Percentiles rank a stretch among this genome's conserved stretches.
phyloP scores from a whole-genome alignment of 2,113 vertebrate genomes.

The Mungos mungo region DNA sequence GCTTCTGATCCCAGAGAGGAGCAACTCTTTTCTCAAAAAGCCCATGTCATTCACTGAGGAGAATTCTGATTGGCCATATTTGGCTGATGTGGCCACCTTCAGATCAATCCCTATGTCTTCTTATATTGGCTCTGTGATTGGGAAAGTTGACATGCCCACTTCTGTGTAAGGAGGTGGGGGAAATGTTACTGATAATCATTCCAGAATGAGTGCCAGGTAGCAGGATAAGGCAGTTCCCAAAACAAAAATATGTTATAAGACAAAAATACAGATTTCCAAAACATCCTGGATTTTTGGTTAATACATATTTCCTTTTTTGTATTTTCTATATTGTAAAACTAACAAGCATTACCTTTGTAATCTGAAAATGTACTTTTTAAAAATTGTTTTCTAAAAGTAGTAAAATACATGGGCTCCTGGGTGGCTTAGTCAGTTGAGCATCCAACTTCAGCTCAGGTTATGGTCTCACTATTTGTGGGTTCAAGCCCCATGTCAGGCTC shows the following conservation, averaged over 20 bases:
- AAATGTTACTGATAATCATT: neutral
- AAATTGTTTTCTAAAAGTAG: neutral
- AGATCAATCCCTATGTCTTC: neutral
- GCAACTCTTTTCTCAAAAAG: neutral
- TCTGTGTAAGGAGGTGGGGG: neutral
- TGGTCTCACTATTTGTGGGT: too few relatives aligned
- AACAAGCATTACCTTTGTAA: neutral
- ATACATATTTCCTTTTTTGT: neutral
- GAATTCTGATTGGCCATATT: neutral
- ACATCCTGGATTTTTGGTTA: neutral
- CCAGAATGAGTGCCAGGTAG: neutral
- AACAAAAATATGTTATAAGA: neutral
- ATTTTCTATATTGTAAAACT: neutral
- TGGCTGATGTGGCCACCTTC: neutral
- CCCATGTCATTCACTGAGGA: neutral
- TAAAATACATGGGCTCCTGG: neutral
- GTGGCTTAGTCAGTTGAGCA: too few relatives aligned
- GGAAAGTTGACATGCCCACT: neutral
- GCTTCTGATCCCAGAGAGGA: neutral
- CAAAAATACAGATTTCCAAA: neutral
- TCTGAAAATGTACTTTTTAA: constrained; percentile 10
- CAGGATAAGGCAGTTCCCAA: neutral
- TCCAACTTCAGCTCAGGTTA: too few relatives aligned
- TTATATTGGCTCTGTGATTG: neutral
- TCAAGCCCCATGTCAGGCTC: too few relatives aligned